Conservation (phyloP, 2,113 vertebrate genomes). For the Oostethus manadensis region DNA sequence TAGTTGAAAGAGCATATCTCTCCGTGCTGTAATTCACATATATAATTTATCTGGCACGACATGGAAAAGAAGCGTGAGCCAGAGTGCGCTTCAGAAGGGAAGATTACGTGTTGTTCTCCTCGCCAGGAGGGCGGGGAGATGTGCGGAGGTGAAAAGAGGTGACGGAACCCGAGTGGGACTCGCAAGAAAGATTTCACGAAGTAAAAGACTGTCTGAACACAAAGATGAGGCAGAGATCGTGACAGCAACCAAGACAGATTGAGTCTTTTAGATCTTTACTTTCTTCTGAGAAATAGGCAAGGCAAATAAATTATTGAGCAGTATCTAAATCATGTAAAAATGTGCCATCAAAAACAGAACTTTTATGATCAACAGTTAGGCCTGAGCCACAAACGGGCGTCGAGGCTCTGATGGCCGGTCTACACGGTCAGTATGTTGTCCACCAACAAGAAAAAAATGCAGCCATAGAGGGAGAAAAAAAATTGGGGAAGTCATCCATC, state of each 20-base stretch:
- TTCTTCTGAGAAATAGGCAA: neutral
- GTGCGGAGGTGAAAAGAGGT: slow-evolving; percentile 5
- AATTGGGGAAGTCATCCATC: too few species aligned
- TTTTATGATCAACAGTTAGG: neutral
- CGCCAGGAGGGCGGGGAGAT: slow-evolving; percentile 9
- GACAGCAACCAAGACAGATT: neutral
- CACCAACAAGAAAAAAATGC: too few species aligned
- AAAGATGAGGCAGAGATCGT: neutral
- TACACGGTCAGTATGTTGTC: too few species aligned
- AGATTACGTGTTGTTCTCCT: slow-evolving; percentile 18
- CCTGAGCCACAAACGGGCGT: too few species aligned
- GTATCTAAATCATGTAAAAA: neutral
- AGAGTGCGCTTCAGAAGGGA: slow-evolving; percentile 30
- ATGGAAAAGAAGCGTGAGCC: slow-evolving; percentile 16
- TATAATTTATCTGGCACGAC: slow-evolving; percentile 40
- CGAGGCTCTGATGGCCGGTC: too few species aligned
- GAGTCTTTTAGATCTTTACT: neutral
- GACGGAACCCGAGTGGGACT: slow-evolving; percentile 15
- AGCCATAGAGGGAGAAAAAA: too few species aligned
- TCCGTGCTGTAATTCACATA: slow-evolving; percentile 39
- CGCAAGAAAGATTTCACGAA: slow-evolving; percentile 2
- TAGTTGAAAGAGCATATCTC: slow-evolving; percentile 45
- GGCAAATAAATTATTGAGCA: neutral
- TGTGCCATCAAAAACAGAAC: neutral
- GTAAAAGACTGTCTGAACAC: slow-evolving; percentile 5